Evolutionary conservation across 2,113 vertebrate species (phyloP), one percentile per base, ranked within the genome.

Genomic region (Fulmarus glacialis): DNA sequence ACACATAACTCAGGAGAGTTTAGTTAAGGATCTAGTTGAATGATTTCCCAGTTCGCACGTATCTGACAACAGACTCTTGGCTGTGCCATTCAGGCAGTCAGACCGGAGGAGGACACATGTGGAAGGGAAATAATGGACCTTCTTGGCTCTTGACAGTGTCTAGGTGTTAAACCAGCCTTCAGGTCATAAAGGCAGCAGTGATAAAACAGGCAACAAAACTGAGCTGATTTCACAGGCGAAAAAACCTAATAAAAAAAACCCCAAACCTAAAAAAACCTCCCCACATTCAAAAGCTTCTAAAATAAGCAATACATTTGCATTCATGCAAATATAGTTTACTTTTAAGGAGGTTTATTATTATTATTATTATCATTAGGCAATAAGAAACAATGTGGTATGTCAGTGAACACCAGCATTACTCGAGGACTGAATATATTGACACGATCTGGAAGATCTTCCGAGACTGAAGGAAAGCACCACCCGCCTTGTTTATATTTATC

Each of bases 21-120:
- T 93, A 91, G 55, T 89, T 87, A 83, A 90, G 43, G 64, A 72
- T 95, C 36, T 48, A 63, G 64, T 0, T 64, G 83, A 94, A 86
- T 7, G 56, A 78, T 78, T 84, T 92, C 53, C 60, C 80, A 83
- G 36, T 52, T 79, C 17, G 1, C 19, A 20, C 1, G 0, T 11
- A 20, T 43, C 42, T 79, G 73, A 78, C 40, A 85, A 48, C 11
- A 90, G 63, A 63, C 32, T 63, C 59, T 52, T 64, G 72, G 38
- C 34, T 74, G 23, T 34, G 63, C 45, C 53, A 42, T 64, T 58
- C 58, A 64, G 73, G 43, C 53, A 91, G 62, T 21, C 77, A 82
- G 64, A 48, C 45, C 11, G 47, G n/a, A 72, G 52, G 36, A 93
- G 74, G 24, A 70, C 0, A 27, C 2, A n/a, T 38, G n/a, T 48